A percentile compares a stretch with the other conserved stretches of the same genome.
These are phyloP conservation scores for Scaptomyza flava DNA, from an alignment of 2,888 invertebrate species.

Conservation along the genomic window DNA sequence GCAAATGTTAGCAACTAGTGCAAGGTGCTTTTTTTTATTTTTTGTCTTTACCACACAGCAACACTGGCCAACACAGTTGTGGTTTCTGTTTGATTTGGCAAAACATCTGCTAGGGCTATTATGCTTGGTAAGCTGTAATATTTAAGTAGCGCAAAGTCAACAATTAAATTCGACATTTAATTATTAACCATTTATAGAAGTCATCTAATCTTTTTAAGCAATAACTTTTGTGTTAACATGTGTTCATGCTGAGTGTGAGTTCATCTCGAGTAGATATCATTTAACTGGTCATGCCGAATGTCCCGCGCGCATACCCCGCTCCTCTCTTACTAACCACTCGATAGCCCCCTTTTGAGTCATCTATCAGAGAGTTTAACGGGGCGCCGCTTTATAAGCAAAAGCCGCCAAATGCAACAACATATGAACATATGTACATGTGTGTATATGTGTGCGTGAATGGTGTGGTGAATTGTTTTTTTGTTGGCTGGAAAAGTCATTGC, in stretches of 20 bases:
- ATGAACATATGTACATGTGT: not conserved
- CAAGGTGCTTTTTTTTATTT: conserved; percentile 70
- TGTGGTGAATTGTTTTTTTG: conserved; percentile 18
- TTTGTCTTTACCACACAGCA: conserved; percentile 16
- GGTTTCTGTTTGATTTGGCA: conserved; percentile 19
- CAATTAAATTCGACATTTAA: not conserved
- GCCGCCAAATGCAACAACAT: conserved; percentile 45
- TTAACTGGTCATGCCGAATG: conserved; percentile 34
- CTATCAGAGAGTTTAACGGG: conserved; percentile 43
- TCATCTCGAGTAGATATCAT: conserved; percentile 42
- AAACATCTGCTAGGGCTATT: conserved; percentile 15
- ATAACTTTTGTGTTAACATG: conserved; percentile 18
- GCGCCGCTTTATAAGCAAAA: conserved; percentile 70
- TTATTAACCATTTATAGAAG: not conserved
- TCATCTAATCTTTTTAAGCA: not conserved
- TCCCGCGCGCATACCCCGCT: conserved; percentile 17
- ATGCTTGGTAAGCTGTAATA: not conserved
- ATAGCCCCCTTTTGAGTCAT: conserved; percentile 60
- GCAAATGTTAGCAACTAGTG: conserved; percentile 62
- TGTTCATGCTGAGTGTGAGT: conserved; percentile 32
- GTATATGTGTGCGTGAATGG: conserved; percentile 5
- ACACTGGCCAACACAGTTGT: conserved; percentile 32
- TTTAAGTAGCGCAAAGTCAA: not conserved
- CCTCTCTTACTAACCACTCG: conserved; percentile 10
- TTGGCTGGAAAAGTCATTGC: conserved; percentile 62